Base-by-base conservation (phyloP, 2,113 vertebrate genomes). In the Maylandia zebra region DNA sequence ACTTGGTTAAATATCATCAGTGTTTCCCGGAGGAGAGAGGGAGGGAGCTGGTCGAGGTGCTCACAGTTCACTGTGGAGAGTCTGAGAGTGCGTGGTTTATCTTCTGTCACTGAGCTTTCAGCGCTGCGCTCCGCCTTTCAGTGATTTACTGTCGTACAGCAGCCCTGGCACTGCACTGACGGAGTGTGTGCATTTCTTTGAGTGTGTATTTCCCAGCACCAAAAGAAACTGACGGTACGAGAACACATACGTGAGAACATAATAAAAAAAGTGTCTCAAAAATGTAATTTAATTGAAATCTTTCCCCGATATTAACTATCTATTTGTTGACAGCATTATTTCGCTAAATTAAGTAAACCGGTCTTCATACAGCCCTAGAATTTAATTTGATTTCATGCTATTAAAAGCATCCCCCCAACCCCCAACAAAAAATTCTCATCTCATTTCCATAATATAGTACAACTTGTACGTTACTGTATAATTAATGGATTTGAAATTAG, bases 141-240 rank as follows among this genome's bases (percentile, higher is more conserved):
- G 24, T 94, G 95, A 96, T 96, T 96, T 96, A 96, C 92, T 86
- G 92, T 94, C 89, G 34, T 50, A 71, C 86, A 85, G 88, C 79
- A 48, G 92, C 90, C 80, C 64, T 53, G 57, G 90, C 92, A 81
- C 90, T 27, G 83, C 88, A 56, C 48, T 3, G 81, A 56, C 24
- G 50, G 87, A 79, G 59, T 64, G 43, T 83, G 81, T 81, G 84
- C 11, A 19, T 84, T 50, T 89, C 52, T 69, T 78, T n/a, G 74
- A 78, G 50, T 56, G 83, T 53, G 82, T 45, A 85, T 78, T 59
- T 57, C 27, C 27, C 69, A 52, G 52, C 69, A 19, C 9, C 50
- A 41, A 30, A 17, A 64, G 30, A 86, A 90, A 90, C 16, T 66
- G 52, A 88, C 7, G 22, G 50, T 45, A 69, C 6, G 30, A 74